These are phyloP conservation scores for Sminthopsis crassicaudata DNA, from an alignment of 2,113 vertebrate genomes.

Conservation along the genomic window DNA sequence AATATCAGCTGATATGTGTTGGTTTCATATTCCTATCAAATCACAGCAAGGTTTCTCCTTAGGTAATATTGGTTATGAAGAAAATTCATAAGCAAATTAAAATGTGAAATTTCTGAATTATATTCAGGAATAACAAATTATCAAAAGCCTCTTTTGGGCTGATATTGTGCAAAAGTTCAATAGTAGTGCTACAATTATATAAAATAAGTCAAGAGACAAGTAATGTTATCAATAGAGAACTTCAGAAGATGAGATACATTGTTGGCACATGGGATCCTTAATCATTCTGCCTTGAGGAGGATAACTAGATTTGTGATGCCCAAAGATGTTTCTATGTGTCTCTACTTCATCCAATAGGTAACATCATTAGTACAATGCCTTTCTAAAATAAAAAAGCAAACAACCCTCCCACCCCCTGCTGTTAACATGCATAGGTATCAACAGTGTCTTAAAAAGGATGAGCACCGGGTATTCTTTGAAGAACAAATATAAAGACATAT, in stretches of 20 bases:
- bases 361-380: not conserved
- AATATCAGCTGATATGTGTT: not conserved
- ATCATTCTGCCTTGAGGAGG: not conserved
- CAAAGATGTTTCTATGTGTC: not conserved
- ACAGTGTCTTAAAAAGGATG: not conserved
- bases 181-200: not conserved
- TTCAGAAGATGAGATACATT: conserved; percentile 11
- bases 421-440: not conserved
- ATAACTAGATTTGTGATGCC: conserved; percentile 47
- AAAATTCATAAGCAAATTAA: conserved; percentile 29
- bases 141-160: conserved; percentile 22
- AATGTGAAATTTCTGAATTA: conserved; percentile 47
- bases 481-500: not conserved
- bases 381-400: not conserved
- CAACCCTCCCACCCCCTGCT: too few species aligned
- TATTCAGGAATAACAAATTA: conserved; percentile 48
- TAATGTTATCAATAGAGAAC: conserved; percentile 42
- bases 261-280: not conserved
- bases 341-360: not conserved
- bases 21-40: not conserved
- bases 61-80: not conserved
- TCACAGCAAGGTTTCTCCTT: conserved; percentile 31
- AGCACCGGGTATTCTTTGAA: not conserved
- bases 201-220: conserved; percentile 55
- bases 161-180: conserved; percentile 40